Base-by-base conservation (phyloP, 2,888 invertebrate genomes). In the Chymomyza fuscimana region DNA sequence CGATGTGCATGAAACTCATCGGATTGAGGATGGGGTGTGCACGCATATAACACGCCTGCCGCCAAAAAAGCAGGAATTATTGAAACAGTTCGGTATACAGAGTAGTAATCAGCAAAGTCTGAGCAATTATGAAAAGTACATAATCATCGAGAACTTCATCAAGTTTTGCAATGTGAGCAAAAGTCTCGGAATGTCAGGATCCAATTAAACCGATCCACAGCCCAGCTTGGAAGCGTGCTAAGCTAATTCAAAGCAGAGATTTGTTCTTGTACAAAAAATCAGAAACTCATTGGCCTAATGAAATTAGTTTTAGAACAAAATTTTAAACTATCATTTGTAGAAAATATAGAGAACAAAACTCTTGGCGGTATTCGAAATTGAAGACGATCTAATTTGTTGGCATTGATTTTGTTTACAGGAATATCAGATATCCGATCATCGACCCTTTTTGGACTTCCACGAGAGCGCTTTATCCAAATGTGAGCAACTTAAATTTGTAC, bases 11-110 rank as follows among this genome's bases (percentile, higher is more conserved):
- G 91, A 91, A 81, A 87, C 91, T 64, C 91, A 91, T 86, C 88
- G 91, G 74, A 90, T 91, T 65, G 91, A 91, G 82, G 91, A 91
- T 76, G 91, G 91, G 70, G 90, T 91, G 74, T 91, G 90, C 77
- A 91, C 91, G 70, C 91, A 91, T 76, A 90, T 91, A 80, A 89
- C 89, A 71, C 91, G 91, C 77, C 85, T 91, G 80, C 91, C 91
- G 84, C 91, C 91, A 65, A 91, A 91, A 82, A 91, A 91, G 79
- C 91, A 91, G 90, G 91, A 91, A 87, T 85, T 91, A 75, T 89
- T 91, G 78, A 91, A 91, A 91, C 91, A 91, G 90, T 92, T 91
- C 89, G 91, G 92, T 91, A 92, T 91, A 89, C 92, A 91, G 89
- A 91, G 90, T 89, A 92, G 90, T 91, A 84, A 87, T 70, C 85